Conservation (phyloP, 1,140 invertebrate genomes). For the Pectinophora gossypiella region DNA sequence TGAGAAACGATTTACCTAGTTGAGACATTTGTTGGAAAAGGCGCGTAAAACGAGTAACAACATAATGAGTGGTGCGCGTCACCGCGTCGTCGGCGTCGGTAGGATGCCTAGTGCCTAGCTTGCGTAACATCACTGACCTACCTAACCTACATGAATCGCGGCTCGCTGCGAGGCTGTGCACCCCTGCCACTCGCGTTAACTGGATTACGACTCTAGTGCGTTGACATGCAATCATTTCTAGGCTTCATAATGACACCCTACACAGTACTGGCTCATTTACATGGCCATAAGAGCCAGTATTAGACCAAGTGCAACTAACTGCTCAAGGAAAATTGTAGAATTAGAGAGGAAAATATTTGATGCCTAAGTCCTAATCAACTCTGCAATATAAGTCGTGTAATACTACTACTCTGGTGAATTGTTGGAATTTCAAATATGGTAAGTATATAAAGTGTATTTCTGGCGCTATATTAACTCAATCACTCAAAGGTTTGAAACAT, state of each 20-base stretch:
- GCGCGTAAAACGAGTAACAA: background rate
- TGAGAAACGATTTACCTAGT: background rate
- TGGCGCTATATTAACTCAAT: too few relatives aligned
- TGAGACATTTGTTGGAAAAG: background rate
- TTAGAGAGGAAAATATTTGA: too few relatives aligned
- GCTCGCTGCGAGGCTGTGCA: constrained; percentile 25
- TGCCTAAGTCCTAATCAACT: too few relatives aligned
- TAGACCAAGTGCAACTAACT: too few relatives aligned
- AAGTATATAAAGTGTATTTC: too few relatives aligned
- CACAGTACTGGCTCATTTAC: background rate
- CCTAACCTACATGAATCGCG: constrained; percentile 7
- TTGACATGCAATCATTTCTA: constrained; percentile 23
- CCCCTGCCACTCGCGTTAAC: constrained; percentile 29
- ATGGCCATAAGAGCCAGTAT: background rate
- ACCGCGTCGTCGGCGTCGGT: constrained; percentile 24
- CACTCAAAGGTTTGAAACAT: too few relatives aligned
- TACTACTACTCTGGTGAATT: too few relatives aligned
- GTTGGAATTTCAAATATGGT: too few relatives aligned
- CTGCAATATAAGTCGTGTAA: too few relatives aligned
- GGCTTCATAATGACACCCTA: background rate
- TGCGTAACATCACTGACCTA: constrained; percentile 52
- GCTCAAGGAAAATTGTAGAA: too few relatives aligned
- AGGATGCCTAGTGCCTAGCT: constrained; percentile 35
- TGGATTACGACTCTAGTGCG: constrained; percentile 30
- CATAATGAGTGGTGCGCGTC: constrained; percentile 23